Evolutionary conservation across 1,140 invertebrate species (phyloP), one percentile per base, ranked within the genome.

Genomic region (Bursaphelenchus mucronatus): DNA sequence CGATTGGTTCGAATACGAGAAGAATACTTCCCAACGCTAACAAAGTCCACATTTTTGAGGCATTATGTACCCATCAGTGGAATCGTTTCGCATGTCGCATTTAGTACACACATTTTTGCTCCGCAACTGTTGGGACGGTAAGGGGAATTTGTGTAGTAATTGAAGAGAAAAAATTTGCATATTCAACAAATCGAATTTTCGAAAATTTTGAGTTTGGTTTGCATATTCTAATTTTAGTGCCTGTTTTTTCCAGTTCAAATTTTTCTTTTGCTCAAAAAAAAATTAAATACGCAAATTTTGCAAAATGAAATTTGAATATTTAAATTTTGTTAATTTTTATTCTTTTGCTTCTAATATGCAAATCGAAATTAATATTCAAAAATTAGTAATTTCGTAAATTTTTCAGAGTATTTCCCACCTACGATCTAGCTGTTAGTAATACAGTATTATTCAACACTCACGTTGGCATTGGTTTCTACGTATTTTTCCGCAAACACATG

Each of bases 401-500:
- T 57, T 71, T 50, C 51, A 71, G 71, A 21, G 13, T 71, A 11
- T 73, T 70, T 56, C 70, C 70, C 17, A 19, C 53, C 13, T 71
- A 73, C 50, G 70, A 71, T 59, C 30, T 71, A 39, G 70, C 71
- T 9, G 39, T 71, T 13, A 69, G 70, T 40, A 71, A 71, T 49
- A 57, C 62, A 15, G 19, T 71, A 10, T 49, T 71, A 11, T 74
- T 71, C 66, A 73, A 71, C 44, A 62, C 70, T 10, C 70, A 71
- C 49, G 17, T 71, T 21, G 70, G 70, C 13, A 65, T 71, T 40
- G 70, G 70, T 13, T 69, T 71, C 45, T 71, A 70, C 47, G 47
- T 67, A 4, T 71, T 63, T 71, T 71, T 73, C 49, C 65, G 70
- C 10, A 55, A 55, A 4, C 70, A 71, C 56, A 30, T 74, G 21